Evolutionary conservation across 2,888 invertebrate genomes (phyloP).

Genomic region (Keiferia lycopersicella): DNA sequence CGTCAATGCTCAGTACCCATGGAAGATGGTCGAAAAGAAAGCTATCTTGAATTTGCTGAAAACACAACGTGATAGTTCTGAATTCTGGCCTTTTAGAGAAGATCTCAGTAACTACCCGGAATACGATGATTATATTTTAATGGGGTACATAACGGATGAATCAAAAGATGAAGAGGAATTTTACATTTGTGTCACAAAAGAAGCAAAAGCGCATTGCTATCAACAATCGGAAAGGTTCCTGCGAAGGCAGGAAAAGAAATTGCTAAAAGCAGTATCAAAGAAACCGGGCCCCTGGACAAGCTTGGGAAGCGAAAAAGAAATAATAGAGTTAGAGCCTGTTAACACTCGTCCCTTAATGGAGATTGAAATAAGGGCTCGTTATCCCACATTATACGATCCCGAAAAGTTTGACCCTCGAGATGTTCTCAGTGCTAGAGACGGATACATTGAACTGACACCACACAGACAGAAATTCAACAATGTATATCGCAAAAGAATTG

Average conservation of each 20-base stretch:
- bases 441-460: conserved; percentile 84
- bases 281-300: conserved; percentile 80
- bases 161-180: conserved; percentile 84
- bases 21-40: conserved; percentile 84
- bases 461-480: conserved; percentile 80
- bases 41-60: conserved; percentile 83
- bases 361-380: conserved; percentile 85
- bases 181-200: conserved; percentile 83
- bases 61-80: conserved; percentile 75
- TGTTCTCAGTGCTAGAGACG: conserved; percentile 83
- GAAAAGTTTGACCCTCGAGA: conserved; percentile 77
- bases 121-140: conserved; percentile 75
- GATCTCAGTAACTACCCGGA: conserved; percentile 62
- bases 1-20: conserved; percentile 87
- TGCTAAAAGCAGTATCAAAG: conserved; percentile 81
- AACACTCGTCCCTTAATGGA: conserved; percentile 82
- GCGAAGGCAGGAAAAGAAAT: conserved; percentile 79
- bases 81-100: conserved; percentile 62
- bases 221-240: conserved; percentile 77
- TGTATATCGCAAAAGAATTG: conserved; percentile 80
- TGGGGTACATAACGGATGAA: conserved; percentile 86
- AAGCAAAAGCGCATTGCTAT: conserved; percentile 78
- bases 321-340: conserved; percentile 76
- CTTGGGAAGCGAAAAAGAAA: conserved; percentile 84
- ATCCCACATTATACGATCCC: conserved; percentile 74